Base-by-base conservation (phyloP, 53 echinoderm and acorn worm species). In the Mesocentrotus franciscanus region DNA sequence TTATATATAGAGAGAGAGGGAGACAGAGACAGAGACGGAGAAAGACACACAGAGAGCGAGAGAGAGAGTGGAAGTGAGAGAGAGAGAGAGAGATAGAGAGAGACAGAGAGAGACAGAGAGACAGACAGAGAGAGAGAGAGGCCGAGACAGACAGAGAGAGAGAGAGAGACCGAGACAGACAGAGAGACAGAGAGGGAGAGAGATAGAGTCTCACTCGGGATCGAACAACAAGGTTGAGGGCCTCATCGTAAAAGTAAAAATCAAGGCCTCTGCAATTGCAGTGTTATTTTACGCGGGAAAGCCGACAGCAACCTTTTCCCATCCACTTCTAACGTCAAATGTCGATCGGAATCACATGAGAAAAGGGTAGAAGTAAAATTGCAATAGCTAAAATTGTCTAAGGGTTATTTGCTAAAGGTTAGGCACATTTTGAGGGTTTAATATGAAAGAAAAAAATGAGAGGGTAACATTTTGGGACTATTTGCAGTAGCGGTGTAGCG, bases 361-460 rank as follows among this genome's bases (percentile, higher is more conserved):
- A 76, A 76, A 76, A 33, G 76, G 33, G 49, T 1, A 29, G 76
- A 76, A 15, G 76, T 14, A 76, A 75, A 76, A 76, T 76, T 76
- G 76, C 76, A 76, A 76, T 76, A 29, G 33, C 33, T 76, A 29
- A 76, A 76, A 33, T 76, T 76, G 76, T 76, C 76, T 76, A 33
- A 14, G 14, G 76, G 76, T 76, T 76, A 76, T 76, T 76, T 76
- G 76, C 76, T 32, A 76, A 76, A 76, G 76, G 76, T 76, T 76
- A 76, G 76, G 76, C 76, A 76, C 76, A 76, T 76, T 76, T 14
- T 4, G 15, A 76, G 13, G 33, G 30, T 76, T 30, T 76, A 32
- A 30, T 76, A 76, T 76, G 76, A 27, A 10, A 27, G n/a, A 30
- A 76, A 76, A 76, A 27, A 12, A 30, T n/a, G 1, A 1, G 29